These are phyloP conservation scores for Saturnia pavonia DNA, from an alignment of 2,888 invertebrate genomes.

Conservation along the genomic window DNA sequence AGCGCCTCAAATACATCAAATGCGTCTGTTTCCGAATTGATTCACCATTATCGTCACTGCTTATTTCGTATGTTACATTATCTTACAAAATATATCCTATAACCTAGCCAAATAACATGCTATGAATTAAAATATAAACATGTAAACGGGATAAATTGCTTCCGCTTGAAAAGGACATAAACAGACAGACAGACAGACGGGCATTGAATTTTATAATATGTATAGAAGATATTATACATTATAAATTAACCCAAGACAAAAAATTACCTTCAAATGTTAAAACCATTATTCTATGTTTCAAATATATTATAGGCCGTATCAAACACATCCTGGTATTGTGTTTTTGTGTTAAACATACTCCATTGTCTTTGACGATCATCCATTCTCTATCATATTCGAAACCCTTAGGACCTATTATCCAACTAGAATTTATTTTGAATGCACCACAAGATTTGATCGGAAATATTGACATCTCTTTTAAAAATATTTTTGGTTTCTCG, in stretches of 20 bases:
- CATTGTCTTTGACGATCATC: constrained; percentile 93
- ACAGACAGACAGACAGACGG: no score
- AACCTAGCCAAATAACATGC: no score
- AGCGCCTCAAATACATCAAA: no score
- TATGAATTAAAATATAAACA: no score
- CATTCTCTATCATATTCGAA: constrained; percentile 94
- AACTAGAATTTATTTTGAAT: constrained; percentile 84
- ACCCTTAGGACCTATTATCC: constrained; percentile 89
- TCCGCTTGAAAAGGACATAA: no score
- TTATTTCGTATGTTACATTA: no score
- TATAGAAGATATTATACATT: no score
- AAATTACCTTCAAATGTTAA: constrained; percentile 83
- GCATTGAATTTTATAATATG: no score
- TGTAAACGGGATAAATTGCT: no score
- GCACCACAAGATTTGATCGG: constrained; percentile 96
- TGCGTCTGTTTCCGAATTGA: no score
- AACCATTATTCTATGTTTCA: constrained; percentile 76
- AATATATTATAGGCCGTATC: constrained; percentile 87
- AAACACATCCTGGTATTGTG: constrained; percentile 89
- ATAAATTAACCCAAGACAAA: not conserved
- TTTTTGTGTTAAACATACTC: constrained; percentile 94
- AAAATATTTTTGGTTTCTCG: constrained; percentile 42
- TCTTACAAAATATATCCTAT: no score
- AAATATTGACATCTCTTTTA: constrained; percentile 83
- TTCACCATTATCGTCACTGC: no score